Evolutionary conservation across 37 sponge, comb jelly and placozoan genomes (phyloP).

Genomic region (Diacarnus erythraeanus): DNA sequence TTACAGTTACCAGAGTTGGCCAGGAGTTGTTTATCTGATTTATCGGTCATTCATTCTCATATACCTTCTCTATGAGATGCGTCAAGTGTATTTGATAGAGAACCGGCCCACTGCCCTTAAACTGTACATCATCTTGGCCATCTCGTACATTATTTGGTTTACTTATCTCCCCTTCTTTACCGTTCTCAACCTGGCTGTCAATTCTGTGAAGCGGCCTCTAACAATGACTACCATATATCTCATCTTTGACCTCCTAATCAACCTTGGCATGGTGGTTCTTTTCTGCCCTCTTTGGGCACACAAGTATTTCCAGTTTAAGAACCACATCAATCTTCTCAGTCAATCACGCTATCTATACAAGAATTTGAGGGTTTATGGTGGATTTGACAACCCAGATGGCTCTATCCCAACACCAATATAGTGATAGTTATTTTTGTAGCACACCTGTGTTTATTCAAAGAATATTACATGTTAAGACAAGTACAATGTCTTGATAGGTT

Average conservation of each 20-base stretch:
- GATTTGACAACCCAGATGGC: background rate
- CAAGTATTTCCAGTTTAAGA: constrained; percentile 67
- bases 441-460: too few species aligned
- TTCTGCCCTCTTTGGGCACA: constrained; percentile 64
- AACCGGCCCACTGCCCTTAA: constrained; percentile 20
- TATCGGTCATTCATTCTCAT: constrained; percentile 44
- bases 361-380: constrained; percentile 7
- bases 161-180: constrained; percentile 60
- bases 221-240: constrained; percentile 14
- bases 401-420: too few species aligned
- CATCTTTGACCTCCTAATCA: constrained; percentile 41
- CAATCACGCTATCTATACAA: background rate
- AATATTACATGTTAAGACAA: too few species aligned
- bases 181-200: constrained; percentile 1
- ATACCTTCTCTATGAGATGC: constrained; percentile 60
- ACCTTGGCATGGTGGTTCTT: constrained; percentile 35
- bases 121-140: constrained; percentile 39
- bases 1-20: constrained; percentile 44
- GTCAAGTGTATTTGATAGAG: constrained; percentile 67
- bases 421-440: too few species aligned
- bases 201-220: constrained; percentile 16
- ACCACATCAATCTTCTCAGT: constrained; percentile 22
- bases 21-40: constrained; percentile 50
- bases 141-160: constrained; percentile 66
- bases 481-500: too few species aligned